Evolutionary conservation across 2,888 invertebrate species (phyloP).

Genomic region (Julus scandinavius): DNA sequence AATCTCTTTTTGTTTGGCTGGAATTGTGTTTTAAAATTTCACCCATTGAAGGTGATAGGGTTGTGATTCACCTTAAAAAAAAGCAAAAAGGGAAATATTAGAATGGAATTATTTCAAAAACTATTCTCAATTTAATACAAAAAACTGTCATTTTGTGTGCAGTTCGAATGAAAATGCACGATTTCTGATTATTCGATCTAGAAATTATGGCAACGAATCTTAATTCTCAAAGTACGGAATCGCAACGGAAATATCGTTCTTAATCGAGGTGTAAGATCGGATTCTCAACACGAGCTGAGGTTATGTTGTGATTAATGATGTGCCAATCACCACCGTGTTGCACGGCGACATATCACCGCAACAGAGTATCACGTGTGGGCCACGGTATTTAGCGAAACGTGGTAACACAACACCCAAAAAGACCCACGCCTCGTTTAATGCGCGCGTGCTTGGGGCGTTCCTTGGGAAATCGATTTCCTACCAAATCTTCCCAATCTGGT

Average conservation of each 20-base stretch:
- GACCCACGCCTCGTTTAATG: background rate
- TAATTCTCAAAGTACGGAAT: background rate
- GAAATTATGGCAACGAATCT: background rate
- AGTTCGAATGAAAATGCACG: background rate
- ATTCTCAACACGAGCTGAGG: constrained; percentile 11
- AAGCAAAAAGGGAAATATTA: background rate
- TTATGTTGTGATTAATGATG: background rate
- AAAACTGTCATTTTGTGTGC: background rate
- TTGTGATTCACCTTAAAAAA: no score
- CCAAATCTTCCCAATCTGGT: background rate
- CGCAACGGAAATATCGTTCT: background rate
- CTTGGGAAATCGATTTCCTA: background rate
- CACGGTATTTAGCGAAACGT: background rate
- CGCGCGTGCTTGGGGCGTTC: background rate
- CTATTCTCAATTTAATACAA: background rate
- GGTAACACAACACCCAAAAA: background rate
- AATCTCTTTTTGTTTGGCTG: no score
- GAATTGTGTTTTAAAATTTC: no score
- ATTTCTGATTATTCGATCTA: background rate
- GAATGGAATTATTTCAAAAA: background rate
- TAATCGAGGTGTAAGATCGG: background rate
- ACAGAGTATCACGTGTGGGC: background rate
- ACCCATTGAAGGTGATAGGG: no score
- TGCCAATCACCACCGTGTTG: background rate
- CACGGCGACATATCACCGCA: background rate